These are phyloP conservation scores for Noctua fimbriata DNA, from an alignment of 2,888 invertebrate species.

Conservation along the genomic window DNA sequence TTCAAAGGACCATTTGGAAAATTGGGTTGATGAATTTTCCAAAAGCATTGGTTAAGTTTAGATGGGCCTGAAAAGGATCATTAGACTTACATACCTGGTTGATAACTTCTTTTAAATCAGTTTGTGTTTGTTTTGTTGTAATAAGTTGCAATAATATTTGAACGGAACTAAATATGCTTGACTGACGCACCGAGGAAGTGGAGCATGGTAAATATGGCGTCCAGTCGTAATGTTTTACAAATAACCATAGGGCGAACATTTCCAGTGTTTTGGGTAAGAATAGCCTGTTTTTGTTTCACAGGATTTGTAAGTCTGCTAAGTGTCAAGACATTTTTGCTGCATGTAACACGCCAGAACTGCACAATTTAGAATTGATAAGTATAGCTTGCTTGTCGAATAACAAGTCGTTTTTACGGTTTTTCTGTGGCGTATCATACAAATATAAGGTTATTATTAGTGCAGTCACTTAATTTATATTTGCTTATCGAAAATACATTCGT, in stretches of 20 bases:
- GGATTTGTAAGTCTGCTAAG: not conserved
- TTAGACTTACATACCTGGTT: not conserved
- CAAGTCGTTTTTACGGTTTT: not conserved
- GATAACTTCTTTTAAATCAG: not conserved
- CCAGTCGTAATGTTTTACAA: not conserved
- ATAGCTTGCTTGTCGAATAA: not conserved
- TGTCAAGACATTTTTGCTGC: not conserved
- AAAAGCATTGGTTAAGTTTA: too few species aligned
- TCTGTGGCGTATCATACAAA: not conserved
- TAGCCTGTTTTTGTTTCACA: not conserved
- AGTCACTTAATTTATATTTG: not conserved
- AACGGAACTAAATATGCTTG: constrained; percentile 21
- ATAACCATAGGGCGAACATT: not conserved
- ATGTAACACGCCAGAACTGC: not conserved
- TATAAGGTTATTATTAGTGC: not conserved
- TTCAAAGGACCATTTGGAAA: not conserved
- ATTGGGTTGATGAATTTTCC: too few species aligned
- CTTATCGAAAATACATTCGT: not conserved
- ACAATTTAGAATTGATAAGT: not conserved
- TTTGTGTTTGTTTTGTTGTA: not conserved
- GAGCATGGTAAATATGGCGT: constrained; percentile 33
- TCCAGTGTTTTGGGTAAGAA: not conserved
- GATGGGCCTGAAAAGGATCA: not conserved
- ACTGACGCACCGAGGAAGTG: constrained; percentile 27
- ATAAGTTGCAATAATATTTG: not conserved